Conservation (phyloP, 2,888 invertebrate genomes). For the Parnassius apollo region DNA sequence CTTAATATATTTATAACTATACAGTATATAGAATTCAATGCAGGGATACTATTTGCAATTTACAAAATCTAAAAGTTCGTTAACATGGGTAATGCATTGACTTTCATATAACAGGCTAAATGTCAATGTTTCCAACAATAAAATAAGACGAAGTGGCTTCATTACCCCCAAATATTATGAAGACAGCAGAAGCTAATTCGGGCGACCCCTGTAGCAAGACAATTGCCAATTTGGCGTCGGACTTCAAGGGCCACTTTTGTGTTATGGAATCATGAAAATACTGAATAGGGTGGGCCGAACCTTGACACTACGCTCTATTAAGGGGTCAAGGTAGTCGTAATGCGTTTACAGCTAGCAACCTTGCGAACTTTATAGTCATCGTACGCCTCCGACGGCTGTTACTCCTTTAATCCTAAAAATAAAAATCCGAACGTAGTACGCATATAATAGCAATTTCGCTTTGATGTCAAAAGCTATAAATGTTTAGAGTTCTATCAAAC, state of each 20-base stretch:
- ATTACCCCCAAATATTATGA: conserved; percentile 35
- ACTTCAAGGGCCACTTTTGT: conserved; percentile 38
- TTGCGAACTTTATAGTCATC: conserved; percentile 62
- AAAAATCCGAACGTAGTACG: conserved; percentile 41
- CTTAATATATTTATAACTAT: no score
- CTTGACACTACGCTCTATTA: conserved; percentile 53
- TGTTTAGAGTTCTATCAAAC: conserved; percentile 12
- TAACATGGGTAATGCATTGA: not conserved
- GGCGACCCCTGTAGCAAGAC: conserved; percentile 40
- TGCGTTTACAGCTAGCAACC: conserved; percentile 55
- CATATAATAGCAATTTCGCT: conserved; percentile 40
- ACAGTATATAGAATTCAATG: no score
- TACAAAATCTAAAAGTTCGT: no score
- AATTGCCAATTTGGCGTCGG: conserved; percentile 49
- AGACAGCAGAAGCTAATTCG: conserved; percentile 45
- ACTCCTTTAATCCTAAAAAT: conserved; percentile 47
- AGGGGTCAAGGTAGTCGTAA: conserved; percentile 65
- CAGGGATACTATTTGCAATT: no score
- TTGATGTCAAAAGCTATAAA: conserved; percentile 34
- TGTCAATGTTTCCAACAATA: conserved; percentile 19
- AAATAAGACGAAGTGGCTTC: conserved; percentile 37
- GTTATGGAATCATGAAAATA: conserved; percentile 49
- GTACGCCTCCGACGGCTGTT: conserved; percentile 41
- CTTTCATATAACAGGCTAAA: conserved; percentile 8
- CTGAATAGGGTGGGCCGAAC: conserved; percentile 48